These are phyloP conservation scores for Drosophila rubida DNA, from an alignment of 2,888 invertebrate genomes.

Conservation along the genomic window DNA sequence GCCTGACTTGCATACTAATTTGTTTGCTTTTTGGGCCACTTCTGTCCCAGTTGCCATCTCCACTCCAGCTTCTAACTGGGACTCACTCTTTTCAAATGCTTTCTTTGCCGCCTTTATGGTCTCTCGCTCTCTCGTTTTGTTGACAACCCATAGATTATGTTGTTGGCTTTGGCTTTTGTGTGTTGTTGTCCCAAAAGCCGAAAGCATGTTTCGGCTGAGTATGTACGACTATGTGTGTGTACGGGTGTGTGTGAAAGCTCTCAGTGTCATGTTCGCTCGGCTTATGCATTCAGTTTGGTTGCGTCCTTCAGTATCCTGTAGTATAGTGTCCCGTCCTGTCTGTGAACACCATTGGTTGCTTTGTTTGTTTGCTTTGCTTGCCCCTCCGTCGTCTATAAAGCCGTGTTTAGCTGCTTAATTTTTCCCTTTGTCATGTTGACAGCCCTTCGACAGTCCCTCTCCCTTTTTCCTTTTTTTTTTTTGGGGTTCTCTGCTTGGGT, in stretches of 20 bases:
- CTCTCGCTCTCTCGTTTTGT: slow-evolving; percentile 52
- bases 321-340: slow-evolving; percentile 13
- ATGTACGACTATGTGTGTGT: slow-evolving; percentile 16
- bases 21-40: slow-evolving; percentile 61
- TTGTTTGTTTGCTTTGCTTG: slow-evolving; percentile 62
- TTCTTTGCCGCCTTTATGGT: slow-evolving; percentile 66
- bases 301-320: slow-evolving; percentile 12
- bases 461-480: background rate
- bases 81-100: slow-evolving; percentile 39
- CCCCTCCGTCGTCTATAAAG: slow-evolving; percentile 51
- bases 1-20: slow-evolving; percentile 80
- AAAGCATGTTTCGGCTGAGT: slow-evolving; percentile 42
- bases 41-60: background rate
- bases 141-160: slow-evolving; percentile 80
- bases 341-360: slow-evolving; percentile 38
- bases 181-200: slow-evolving; percentile 38
- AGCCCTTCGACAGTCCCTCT: slow-evolving; percentile 62
- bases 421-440: slow-evolving; percentile 78
- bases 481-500: slow-evolving; percentile 6
- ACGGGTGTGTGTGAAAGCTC: slow-evolving; percentile 21
- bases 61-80: slow-evolving; percentile 7
- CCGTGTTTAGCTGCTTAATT: slow-evolving; percentile 79
- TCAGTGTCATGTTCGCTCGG: slow-evolving; percentile 65
- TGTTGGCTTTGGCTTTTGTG: slow-evolving; percentile 71
- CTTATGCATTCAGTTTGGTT: slow-evolving; percentile 68